Base-by-base conservation (phyloP, 2,888 invertebrate species). In the Lacanobia oleracea region DNA sequence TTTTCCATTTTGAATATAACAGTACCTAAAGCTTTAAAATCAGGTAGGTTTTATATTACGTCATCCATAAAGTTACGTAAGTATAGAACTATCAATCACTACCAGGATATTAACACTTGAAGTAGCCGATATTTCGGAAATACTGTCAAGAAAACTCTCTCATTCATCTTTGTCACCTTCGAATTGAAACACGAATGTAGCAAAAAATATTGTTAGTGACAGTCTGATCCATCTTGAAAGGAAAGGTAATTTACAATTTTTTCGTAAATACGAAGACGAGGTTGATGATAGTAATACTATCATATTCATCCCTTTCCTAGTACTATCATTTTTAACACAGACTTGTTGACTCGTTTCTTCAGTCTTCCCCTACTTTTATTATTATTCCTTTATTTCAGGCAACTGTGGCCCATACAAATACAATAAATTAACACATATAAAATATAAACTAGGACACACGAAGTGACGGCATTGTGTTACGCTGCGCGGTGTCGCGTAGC, bases 81-180 rank as follows among this genome's bases (percentile, higher is more conserved):
- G n/a, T 53, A 68, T 33, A 59, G 40, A 57, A 27, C 75, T 61
- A 81, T 85, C 81, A 74, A 79, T 84, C 81, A 79, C 66, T 61
- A 63, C 43, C 65, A 51, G 61, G 78, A 69, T 67, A 77, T 70
- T 59, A 67, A 69, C 73, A 83, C 73, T 77, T 74, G 59, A 65
- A 40, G 57, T 18, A 45, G 59, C 50, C 63, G 59, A 79, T 77
- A 79, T 71, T 76, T 79, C 12, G 54, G 50, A 61, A 74, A 69
- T 53, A 73, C 33, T 69, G 54, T 70, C 70, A 78, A 57, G 63
- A 9, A 48, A 77, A 27, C 14, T 60, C 21, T 51, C 51, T 69
- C 59, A 23, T 78, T 72, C 51, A 51, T 82, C 76, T 69, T 67
- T 67, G 69, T 79, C 75, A 73, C 33, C 23, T 69, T 43, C 56